Evolutionary conservation across 2,113 vertebrate species (phyloP).

Genomic region (Neotoma lepida): DNA sequence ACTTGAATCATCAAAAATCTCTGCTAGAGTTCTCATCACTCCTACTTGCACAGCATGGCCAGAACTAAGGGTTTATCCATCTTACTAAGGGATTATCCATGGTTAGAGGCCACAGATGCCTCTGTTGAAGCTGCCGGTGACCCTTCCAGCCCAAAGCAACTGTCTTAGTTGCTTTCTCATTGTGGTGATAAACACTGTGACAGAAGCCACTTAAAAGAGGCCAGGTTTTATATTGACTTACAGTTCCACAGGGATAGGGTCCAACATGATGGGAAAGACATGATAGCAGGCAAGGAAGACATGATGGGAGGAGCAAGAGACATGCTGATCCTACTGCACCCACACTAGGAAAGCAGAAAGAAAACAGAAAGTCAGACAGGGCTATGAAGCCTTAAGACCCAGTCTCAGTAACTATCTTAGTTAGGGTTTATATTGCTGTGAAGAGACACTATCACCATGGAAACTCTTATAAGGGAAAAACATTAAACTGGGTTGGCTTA

Average conservation of each 20-base stretch:
- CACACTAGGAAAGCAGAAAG: too few species aligned
- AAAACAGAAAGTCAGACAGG: too few species aligned
- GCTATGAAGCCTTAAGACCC: too few species aligned
- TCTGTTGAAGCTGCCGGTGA: neutral
- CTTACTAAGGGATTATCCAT: neutral
- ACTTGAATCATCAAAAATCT: neutral
- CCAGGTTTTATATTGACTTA: neutral
- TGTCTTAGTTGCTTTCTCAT: neutral
- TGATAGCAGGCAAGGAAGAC: neutral
- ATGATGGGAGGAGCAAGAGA: too few species aligned
- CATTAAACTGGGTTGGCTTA: neutral
- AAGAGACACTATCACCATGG: neutral
- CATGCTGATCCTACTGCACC: neutral
- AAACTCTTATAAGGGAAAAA: neutral
- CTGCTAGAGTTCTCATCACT: neutral
- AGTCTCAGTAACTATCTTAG: neutral
- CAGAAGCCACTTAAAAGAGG: neutral
- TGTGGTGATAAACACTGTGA: neutral
- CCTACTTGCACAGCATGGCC: neutral
- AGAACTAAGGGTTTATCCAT: neutral
- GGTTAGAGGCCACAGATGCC: neutral
- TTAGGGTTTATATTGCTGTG: neutral
- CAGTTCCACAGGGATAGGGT: too few species aligned
- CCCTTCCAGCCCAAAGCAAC: neutral
- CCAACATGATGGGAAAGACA: neutral